Conservation (phyloP, 23 tunicate species). For the Corella eumyota region DNA sequence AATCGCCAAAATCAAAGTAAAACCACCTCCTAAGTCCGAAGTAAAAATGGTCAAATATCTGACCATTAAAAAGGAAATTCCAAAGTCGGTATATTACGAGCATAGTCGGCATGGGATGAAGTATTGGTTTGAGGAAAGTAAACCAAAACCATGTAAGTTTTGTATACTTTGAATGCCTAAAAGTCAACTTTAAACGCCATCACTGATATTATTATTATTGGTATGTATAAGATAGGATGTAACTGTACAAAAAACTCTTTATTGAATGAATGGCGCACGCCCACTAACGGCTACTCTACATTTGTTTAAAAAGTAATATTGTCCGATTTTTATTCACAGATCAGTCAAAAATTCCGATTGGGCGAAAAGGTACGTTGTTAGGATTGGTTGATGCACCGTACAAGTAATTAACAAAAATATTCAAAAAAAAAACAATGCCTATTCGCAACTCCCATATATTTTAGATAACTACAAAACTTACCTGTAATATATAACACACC, state of each 20-base stretch:
- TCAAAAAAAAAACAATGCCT: background rate
- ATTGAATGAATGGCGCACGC: no score
- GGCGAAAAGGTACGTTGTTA: conserved; percentile 81
- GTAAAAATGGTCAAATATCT: conserved; percentile 8
- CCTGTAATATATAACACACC: no score
- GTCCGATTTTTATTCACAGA: no score
- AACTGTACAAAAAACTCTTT: no score
- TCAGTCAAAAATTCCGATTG: conserved; percentile 45
- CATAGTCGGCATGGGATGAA: conserved; percentile 85
- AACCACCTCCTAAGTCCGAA: background rate
- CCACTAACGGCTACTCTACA: no score
- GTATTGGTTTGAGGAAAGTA: conserved; percentile 87
- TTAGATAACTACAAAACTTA: no score
- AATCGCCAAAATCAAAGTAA: background rate
- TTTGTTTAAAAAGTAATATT: no score
- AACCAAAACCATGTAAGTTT: conserved; percentile 60
- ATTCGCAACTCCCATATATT: no score
- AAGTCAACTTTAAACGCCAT: background rate
- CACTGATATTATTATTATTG: no score
- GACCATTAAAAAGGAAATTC: conserved; percentile 50
- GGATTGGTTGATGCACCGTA: conserved; percentile 88
- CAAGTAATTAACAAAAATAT: conserved; percentile 51
- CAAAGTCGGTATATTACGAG: conserved; percentile 50
- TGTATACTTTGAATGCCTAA: no score
- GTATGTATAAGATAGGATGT: no score